Conservation (phyloP, 2,888 invertebrate species). For the Chloromyia formosa region DNA sequence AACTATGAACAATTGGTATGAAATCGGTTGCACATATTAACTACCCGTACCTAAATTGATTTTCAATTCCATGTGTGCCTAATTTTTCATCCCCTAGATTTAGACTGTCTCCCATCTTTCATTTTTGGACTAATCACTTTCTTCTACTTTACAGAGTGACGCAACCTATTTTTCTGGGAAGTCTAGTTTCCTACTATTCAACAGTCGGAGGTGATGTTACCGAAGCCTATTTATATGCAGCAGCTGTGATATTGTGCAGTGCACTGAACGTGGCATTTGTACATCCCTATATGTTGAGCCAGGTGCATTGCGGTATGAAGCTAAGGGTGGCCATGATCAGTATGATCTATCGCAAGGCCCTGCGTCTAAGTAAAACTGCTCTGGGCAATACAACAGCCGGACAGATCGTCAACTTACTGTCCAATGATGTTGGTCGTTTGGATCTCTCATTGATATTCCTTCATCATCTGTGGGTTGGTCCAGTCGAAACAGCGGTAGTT, state of each 20-base stretch:
- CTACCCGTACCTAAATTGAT: no score
- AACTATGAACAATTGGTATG: no score
- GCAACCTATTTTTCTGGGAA: constrained; percentile 73
- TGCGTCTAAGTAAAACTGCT: constrained; percentile 76
- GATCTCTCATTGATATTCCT: constrained; percentile 79
- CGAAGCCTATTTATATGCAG: constrained; percentile 80
- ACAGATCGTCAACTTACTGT: constrained; percentile 87
- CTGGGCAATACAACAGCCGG: constrained; percentile 79
- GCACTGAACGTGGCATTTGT: constrained; percentile 79
- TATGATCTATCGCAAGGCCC: constrained; percentile 73
- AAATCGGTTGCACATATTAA: no score
- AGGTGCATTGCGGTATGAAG: constrained; percentile 73
- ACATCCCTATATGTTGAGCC: constrained; percentile 88
- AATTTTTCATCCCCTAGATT: neutral
- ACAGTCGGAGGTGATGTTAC: constrained; percentile 48
- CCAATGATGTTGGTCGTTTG: constrained; percentile 87
- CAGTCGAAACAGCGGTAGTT: constrained; percentile 81
- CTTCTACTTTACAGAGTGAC: constrained; percentile 66
- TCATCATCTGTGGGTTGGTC: constrained; percentile 93
- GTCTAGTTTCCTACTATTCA: constrained; percentile 70
- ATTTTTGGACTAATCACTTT: neutral
- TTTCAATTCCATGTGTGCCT: constrained; percentile 3
- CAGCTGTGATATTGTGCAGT: constrained; percentile 77
- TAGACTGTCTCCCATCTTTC: neutral
- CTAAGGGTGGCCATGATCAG: constrained; percentile 75